Evolutionary conservation across 2,888 invertebrate genomes (phyloP).

Genomic region (Chymomyza fuscimana): DNA sequence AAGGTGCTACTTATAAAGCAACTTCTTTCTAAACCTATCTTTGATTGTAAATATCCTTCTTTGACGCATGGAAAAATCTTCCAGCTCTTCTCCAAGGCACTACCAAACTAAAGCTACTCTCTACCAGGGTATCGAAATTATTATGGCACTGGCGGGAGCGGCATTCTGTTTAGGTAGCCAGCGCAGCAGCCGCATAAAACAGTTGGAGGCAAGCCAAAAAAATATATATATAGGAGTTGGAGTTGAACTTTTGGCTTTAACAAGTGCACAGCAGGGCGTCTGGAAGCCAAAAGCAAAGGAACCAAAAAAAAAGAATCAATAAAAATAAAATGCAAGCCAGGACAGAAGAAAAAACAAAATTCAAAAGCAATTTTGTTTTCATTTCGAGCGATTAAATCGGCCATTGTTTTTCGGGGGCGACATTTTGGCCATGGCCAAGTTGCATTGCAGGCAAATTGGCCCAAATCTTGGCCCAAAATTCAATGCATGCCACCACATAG

Average conservation of each 20-base stretch:
- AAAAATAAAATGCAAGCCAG: background rate
- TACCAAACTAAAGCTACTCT: background rate
- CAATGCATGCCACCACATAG: background rate
- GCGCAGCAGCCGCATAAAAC: constrained; percentile 62
- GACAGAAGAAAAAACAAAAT: background rate
- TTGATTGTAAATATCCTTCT: too few species aligned
- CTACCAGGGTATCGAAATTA: background rate
- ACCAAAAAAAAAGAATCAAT: constrained; percentile 32
- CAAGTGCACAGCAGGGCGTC: constrained; percentile 77
- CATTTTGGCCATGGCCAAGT: constrained; percentile 1
- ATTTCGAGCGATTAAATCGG: constrained; percentile 41
- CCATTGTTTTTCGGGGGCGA: constrained; percentile 6
- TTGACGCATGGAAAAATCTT: too few species aligned
- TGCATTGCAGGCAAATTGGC: background rate
- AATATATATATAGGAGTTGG: background rate
- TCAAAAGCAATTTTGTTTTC: constrained; percentile 65
- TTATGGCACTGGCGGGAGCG: background rate
- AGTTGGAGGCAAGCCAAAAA: constrained; percentile 45
- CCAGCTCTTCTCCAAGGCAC: too few species aligned
- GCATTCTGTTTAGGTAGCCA: background rate
- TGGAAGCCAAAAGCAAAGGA: constrained; percentile 31
- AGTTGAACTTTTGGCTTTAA: constrained; percentile 74
- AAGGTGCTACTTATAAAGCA: too few species aligned
- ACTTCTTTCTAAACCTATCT: too few species aligned
- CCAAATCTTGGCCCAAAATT: background rate